Base-by-base conservation (phyloP, 92 coral and sea anemone species). In the Pocillopora grandis region DNA sequence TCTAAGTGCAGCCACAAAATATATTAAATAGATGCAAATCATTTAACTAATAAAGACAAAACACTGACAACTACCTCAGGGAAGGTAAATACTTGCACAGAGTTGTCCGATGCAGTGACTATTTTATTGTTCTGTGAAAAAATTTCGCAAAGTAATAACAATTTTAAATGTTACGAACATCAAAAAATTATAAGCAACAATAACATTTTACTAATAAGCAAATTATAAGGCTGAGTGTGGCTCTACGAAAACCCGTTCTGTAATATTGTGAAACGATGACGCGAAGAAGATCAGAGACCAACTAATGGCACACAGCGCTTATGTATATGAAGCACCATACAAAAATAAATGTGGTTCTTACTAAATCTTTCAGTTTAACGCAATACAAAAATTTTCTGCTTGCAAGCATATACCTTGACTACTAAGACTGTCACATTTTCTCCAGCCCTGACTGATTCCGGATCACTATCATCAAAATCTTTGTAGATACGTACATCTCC, bases 401-500 rank as follows among this genome's bases (percentile, higher is more conserved):
- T 31, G 2, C 31, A 27, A 0, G n/a, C 15, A 31, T 79, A 52
- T 21, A 94, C 98, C 92, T 94, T 94, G 6, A 94, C 93, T 13
- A 90, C 77, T 15, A 97, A 86, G 27, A 89, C 90, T 10, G 97
- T 88, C 10, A 97, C 97, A 72, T 90, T 88, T 70, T 94, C 99
- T 4, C 98, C 99, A 18, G 94, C 99, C 74, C 98, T 88, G 42
- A 97, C 80, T 42, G 99, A 97, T 72, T 91, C 97, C 37, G 99
- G 98, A 79, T 97, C 99, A 81, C 98, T 95, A 78, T 97, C 99
- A 68, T 97, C 98, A 89, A 97, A 97, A 33, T 95, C 98, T 86
- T 97, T 93, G 62, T 97, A 97, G 18, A 97, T 92, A 65, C 99
- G 92, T 42, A 96, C 92, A 76, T 96, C 99, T 19, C 99, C 99